Evolutionary conservation across 2,113 vertebrate species (phyloP).

Genomic region (Strix aluco): DNA sequence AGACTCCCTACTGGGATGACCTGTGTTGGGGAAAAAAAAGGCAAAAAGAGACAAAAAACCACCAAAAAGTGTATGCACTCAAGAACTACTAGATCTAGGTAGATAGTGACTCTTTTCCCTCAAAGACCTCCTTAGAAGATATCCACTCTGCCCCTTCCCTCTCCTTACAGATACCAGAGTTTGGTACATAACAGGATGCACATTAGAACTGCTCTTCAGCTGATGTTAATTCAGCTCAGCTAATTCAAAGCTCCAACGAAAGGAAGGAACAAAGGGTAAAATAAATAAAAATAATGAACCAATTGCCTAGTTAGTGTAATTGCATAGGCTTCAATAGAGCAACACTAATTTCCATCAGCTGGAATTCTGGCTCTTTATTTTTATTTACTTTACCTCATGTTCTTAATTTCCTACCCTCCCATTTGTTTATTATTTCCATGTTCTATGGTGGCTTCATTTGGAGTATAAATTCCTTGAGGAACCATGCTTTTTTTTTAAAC

Average conservation of each 20-base stretch:
- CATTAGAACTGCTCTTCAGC: background rate
- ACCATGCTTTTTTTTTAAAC: background rate
- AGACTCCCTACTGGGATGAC: background rate
- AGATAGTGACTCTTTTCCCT: background rate
- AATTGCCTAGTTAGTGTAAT: constrained; percentile 43
- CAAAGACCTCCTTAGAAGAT: background rate
- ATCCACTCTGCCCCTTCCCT: background rate
- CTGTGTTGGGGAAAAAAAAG: rapidly evolving
- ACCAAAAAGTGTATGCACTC: background rate
- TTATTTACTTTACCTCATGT: constrained; percentile 47
- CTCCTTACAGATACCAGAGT: background rate
- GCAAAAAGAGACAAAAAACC: too few relatives aligned
- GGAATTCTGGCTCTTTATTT: background rate
- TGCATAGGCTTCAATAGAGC: constrained; percentile 21
- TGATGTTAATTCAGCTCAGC: background rate
- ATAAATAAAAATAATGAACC: constrained; percentile 29
- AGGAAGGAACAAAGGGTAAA: constrained; percentile 21
- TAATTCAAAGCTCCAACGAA: background rate
- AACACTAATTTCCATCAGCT: constrained; percentile 36
- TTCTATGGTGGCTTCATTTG: background rate
- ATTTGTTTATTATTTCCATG: constrained; percentile 32
- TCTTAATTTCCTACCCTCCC: constrained; percentile 34
- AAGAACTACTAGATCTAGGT: background rate
- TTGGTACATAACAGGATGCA: background rate
- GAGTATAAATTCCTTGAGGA: background rate